Evolutionary conservation across 2,797 vertebrate genomes (phyloP).

Genomic region (Mareca penelope): DNA sequence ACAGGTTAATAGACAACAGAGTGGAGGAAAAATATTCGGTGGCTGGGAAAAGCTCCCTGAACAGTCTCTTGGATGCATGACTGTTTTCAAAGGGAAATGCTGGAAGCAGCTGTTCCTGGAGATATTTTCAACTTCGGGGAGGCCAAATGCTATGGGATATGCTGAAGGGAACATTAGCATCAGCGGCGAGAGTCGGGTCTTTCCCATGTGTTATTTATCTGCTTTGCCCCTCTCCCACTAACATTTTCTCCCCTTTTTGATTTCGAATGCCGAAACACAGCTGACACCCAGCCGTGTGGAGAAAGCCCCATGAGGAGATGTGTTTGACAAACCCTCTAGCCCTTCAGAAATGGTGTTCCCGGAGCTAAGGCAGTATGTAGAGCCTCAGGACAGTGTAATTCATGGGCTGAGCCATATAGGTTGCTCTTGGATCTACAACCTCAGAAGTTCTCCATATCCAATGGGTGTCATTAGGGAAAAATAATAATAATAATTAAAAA

Average conservation of each 20-base stretch:
- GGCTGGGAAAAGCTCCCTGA: constrained; percentile 17
- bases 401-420: background rate
- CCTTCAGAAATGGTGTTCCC: background rate
- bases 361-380: background rate
- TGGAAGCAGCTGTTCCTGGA: constrained; percentile 57
- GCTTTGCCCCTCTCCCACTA: background rate
- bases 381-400: background rate
- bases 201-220: background rate
- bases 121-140: background rate
- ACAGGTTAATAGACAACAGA: constrained; percentile 1
- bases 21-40: background rate
- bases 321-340: background rate
- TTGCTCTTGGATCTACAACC: background rate
- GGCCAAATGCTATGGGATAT: background rate
- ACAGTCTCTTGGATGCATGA: background rate
- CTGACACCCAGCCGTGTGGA: background rate
- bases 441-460: background rate
- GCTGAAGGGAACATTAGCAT: background rate
- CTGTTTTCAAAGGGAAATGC: constrained; percentile 59
- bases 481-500: too few species aligned
- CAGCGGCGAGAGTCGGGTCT: background rate
- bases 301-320: background rate
- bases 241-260: background rate
- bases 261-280: rapidly evolving
- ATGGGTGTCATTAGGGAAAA: background rate